phyloP scores from a whole-genome alignment of 2,888 invertebrate genomes.

The Thera britannica region DNA sequence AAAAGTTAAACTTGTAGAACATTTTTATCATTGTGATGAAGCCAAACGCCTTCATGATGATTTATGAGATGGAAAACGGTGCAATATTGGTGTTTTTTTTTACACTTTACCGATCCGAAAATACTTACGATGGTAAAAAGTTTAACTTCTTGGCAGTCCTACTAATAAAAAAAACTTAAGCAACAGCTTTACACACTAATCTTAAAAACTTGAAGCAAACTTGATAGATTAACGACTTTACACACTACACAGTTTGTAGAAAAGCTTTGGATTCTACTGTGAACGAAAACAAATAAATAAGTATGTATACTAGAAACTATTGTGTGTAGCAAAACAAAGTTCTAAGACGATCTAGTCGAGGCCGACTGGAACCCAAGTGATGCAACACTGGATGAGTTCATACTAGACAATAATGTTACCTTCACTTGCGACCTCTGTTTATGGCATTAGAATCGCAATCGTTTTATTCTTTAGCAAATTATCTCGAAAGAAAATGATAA shows the following conservation, averaged over 20 bases:
- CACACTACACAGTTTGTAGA: no score
- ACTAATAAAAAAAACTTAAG: background rate
- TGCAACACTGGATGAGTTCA: slow-evolving; percentile 71
- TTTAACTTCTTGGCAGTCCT: background rate
- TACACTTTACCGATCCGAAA: no score
- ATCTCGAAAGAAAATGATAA: background rate
- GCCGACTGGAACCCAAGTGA: slow-evolving; percentile 59
- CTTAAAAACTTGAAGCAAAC: no score
- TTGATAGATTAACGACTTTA: no score
- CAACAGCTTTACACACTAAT: no score
- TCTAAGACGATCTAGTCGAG: slow-evolving; percentile 54
- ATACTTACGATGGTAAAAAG: background rate
- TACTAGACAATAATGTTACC: slow-evolving; percentile 56
- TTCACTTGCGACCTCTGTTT: slow-evolving; percentile 34
- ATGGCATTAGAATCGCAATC: slow-evolving; percentile 21
- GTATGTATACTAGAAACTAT: slow-evolving; percentile 1
- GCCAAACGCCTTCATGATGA: no score
- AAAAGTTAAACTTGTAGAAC: no score
- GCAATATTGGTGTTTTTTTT: no score
- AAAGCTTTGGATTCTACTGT: no score
- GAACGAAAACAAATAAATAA: background rate
- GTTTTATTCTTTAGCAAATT: slow-evolving; percentile 3
- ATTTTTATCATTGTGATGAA: no score
- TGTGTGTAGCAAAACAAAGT: slow-evolving; percentile 23
- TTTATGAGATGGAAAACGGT: no score